Evolutionary conservation across 2,888 invertebrate species (phyloP).

Genomic region (Drosophila neotestacea): DNA sequence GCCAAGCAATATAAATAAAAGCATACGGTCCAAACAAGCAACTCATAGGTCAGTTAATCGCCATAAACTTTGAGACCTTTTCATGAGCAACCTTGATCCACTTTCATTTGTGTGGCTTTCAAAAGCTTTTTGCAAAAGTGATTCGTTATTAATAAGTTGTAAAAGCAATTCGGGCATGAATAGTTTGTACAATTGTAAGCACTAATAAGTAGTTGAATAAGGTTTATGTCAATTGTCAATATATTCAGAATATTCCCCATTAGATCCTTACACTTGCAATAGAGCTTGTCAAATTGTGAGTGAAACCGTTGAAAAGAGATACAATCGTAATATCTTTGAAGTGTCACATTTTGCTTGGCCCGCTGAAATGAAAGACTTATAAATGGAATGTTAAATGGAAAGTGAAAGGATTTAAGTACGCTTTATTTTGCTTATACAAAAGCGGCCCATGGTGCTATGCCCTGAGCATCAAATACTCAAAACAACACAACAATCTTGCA

Average conservation of each 20-base stretch:
- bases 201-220: background rate
- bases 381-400: constrained; percentile 55
- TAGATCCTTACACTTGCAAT: constrained; percentile 1
- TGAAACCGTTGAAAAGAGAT: constrained; percentile 39
- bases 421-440: constrained; percentile 56
- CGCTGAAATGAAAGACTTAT: constrained; percentile 47
- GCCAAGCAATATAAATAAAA: constrained; percentile 43
- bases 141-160: constrained; percentile 16
- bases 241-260: background rate
- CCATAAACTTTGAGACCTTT: constrained; percentile 13
- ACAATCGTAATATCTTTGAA: constrained; percentile 22
- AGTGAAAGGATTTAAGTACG: constrained; percentile 73
- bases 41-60: constrained; percentile 40
- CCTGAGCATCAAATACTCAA: constrained; percentile 48
- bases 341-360: constrained; percentile 24
- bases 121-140: constrained; percentile 10
- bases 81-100: constrained; percentile 58
- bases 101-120: constrained; percentile 33
- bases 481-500: constrained; percentile 50
- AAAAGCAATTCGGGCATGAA: background rate
- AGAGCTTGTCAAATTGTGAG: constrained; percentile 20
- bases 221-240: background rate
- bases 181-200: background rate
- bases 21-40: constrained; percentile 19
- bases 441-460: constrained; percentile 39